Evolutionary conservation across 2,113 vertebrate genomes (phyloP).

Genomic region (Psittacara wagleri): DNA sequence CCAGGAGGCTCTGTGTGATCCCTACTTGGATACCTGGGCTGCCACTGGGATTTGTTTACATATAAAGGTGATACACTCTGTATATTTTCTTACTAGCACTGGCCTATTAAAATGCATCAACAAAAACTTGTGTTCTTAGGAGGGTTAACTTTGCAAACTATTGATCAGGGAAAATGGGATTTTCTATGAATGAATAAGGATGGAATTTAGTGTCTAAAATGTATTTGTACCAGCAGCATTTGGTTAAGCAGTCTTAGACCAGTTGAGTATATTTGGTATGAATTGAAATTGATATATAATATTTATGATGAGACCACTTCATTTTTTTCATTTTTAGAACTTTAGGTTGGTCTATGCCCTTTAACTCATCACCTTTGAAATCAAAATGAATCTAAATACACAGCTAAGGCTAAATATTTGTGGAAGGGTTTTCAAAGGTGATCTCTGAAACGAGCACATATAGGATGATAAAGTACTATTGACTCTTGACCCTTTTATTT

Average conservation of each 20-base stretch:
- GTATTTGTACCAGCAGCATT: neutral
- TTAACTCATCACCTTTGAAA: neutral
- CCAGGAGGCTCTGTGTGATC: neutral
- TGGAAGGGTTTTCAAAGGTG: neutral
- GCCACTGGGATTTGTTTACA: neutral
- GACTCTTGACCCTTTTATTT: neutral
- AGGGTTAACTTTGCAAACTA: neutral
- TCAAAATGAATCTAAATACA: neutral
- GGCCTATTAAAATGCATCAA: neutral
- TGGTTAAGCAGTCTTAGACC: neutral
- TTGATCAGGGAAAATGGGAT: neutral
- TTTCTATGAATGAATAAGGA: neutral
- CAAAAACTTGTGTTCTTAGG: neutral
- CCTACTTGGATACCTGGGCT: rapidly evolving
- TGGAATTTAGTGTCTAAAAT: neutral
- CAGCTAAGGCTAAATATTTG: neutral
- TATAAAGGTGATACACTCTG: neutral
- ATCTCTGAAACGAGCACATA: neutral
- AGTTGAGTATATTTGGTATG: neutral
- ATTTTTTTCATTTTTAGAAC: neutral
- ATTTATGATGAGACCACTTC: neutral
- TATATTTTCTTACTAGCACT: neutral
- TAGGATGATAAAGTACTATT: neutral
- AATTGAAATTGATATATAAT: neutral
- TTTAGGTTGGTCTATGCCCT: neutral